phyloP scores from a whole-genome alignment of 2,113 vertebrate genomes.

The Melospiza georgiana region DNA sequence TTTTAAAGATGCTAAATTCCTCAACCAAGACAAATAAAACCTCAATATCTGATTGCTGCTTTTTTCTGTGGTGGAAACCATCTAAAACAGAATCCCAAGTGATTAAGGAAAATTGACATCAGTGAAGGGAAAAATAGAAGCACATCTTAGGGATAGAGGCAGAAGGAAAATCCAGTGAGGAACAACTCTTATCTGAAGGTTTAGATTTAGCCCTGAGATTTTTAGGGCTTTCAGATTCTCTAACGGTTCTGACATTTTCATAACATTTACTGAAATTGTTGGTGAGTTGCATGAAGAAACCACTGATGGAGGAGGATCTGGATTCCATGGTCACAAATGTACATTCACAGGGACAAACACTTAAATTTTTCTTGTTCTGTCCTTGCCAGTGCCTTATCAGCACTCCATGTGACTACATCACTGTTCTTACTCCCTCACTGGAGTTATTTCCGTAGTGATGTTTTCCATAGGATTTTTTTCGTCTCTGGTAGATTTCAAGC shows the following conservation, averaged over 20 bases:
- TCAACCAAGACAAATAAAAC: neutral
- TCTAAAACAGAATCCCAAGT: neutral
- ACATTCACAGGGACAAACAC: neutral
- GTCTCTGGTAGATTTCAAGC: neutral
- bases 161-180: neutral
- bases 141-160: neutral
- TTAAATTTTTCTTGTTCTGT: neutral
- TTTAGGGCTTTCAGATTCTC: neutral
- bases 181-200: neutral
- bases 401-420: rapidly evolving
- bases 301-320: neutral
- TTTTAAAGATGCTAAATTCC: neutral
- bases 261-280: neutral
- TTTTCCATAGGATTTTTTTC: neutral
- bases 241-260: neutral
- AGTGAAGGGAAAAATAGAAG: neutral
- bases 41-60: neutral
- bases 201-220: neutral
- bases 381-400: neutral
- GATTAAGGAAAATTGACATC: neutral
- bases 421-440: neutral
- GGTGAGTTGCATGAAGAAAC: neutral
- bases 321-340: neutral
- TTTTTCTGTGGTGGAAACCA: neutral
- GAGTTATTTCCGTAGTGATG: rapidly evolving